Percentiles rank a stretch among this genome's conserved stretches.
phyloP scores from a whole-genome alignment of 2,888 invertebrate genomes.

The Chrysina gloriosa region DNA sequence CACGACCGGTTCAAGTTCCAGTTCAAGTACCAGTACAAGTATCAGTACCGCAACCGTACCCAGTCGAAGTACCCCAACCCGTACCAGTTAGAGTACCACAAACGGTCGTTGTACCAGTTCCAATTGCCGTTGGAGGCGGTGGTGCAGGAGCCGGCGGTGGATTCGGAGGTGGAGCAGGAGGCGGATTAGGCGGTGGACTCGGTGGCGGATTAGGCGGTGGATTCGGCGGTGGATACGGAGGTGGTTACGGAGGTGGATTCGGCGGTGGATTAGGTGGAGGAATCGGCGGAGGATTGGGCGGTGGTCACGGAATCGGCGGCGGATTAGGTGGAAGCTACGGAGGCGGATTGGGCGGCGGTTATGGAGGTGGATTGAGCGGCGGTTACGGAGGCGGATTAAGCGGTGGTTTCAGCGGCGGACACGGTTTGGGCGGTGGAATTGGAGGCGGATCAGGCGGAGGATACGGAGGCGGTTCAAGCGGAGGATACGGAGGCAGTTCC shows the following conservation, averaged over 20 bases:
- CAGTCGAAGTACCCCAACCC: conserved; percentile 69
- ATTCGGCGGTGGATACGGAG: conserved; percentile 43
- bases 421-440: conserved; percentile 32
- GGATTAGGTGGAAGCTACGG: too few species aligned
- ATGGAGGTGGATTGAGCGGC: conserved; percentile 19
- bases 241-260: conserved; percentile 47
- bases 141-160: conserved; percentile 52
- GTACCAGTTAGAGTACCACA: conserved; percentile 64
- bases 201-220: conserved; percentile 42
- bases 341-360: conserved; percentile 44
- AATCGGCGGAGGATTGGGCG: conserved; percentile 45
- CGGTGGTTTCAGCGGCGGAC: conserved; percentile 16
- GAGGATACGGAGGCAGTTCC: conserved; percentile 48
- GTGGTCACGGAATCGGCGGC: conserved; percentile 44
- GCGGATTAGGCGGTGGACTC: conserved; percentile 42
- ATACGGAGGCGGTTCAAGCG: conserved; percentile 27
- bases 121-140: conserved; percentile 47
- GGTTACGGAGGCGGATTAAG: conserved; percentile 24
- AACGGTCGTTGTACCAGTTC: conserved; percentile 66
- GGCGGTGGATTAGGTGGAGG: conserved; percentile 48
- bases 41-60: conserved; percentile 68
- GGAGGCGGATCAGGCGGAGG: conserved; percentile 38
- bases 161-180: conserved; percentile 31
- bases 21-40: conserved; percentile 62
- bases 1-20: conserved; percentile 61